phyloP scores from a whole-genome alignment of 1,140 invertebrate species.

The Drosophila mayri region DNA sequence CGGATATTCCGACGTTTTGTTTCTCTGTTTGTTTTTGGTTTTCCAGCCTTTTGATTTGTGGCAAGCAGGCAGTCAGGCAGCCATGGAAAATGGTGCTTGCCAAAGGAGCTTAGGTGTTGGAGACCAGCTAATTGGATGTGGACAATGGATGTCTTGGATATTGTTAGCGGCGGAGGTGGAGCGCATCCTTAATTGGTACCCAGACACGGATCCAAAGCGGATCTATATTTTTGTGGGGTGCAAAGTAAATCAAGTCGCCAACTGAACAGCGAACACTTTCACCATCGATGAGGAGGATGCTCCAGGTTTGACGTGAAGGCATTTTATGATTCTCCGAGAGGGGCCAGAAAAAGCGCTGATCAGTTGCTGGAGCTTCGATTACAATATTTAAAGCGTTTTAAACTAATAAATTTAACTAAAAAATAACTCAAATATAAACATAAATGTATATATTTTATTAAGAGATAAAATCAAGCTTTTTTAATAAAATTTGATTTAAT shows the following conservation, averaged over 20 bases:
- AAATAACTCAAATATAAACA: no score
- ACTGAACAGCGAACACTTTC: slow-evolving; percentile 18
- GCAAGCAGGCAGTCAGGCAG: slow-evolving; percentile 67
- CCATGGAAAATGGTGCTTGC: slow-evolving; percentile 63
- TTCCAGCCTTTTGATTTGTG: slow-evolving; percentile 69
- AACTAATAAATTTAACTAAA: not conserved
- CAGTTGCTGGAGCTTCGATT: not conserved
- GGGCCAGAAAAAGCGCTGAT: not conserved
- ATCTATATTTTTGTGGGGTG: slow-evolving; percentile 15
- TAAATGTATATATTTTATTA: no score
- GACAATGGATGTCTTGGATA: slow-evolving; percentile 43
- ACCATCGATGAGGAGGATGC: slow-evolving; percentile 13
- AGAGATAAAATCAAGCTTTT: not conserved
- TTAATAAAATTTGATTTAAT: not conserved
- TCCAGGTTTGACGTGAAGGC: not conserved
- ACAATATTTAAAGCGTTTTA: not conserved
- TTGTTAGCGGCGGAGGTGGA: slow-evolving; percentile 14
- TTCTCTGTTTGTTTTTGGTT: slow-evolving; percentile 14
- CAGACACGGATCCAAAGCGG: slow-evolving; percentile 12
- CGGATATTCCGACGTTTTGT: slow-evolving; percentile 14
- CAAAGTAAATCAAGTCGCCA: slow-evolving; percentile 28
- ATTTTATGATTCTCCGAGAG: slow-evolving; percentile 1
- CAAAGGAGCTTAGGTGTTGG: slow-evolving; percentile 36
- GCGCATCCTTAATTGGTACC: slow-evolving; percentile 42
- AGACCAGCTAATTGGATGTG: slow-evolving; percentile 39